Base-by-base conservation (phyloP, 2,113 vertebrate species). In the Dicrurus megarhynchus region DNA sequence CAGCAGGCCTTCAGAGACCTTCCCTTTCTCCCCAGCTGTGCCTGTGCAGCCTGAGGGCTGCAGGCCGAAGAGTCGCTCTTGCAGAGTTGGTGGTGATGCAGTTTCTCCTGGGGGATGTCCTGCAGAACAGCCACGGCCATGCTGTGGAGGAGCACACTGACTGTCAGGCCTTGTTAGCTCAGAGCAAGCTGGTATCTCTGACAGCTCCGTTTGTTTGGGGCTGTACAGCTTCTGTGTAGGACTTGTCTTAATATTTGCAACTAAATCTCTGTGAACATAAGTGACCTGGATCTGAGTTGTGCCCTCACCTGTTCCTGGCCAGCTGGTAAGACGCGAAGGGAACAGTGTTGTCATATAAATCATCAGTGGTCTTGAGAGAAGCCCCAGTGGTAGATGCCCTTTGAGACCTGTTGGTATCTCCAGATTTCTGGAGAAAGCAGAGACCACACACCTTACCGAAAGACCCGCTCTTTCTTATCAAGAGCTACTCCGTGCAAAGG, bases 81-180 rank as follows among this genome's bases (percentile, higher is more conserved):
- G 97, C 95, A 7, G 98, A 98, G n/a, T 92, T 98, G 69, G 91
- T 96, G 42, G 93, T 93, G 4, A 87, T 98, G 73, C 97, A 97
- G 3, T 96, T 98, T 75, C 91, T 98, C 26, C 81, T 98, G 97
- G 98, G 98, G 84, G 98, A 98, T 50, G 91, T 98, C 15, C 95
- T 98, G 68, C 96, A 94, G 89, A 95, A 86, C 24, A 96, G 90
- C 68, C 49, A 35, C 16, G 27, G 86, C 33, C 35, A 30, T 16
- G 55, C 28, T 60, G 7, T 77, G 80, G 88, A 94, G 44, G 71
- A 59, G 42, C 50, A 32, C 7, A n/a, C 71, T 24, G 70, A 88
- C 70, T 15, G 17, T 61, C 82, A 95, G 57, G 60, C 65, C 52
- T 76, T 41, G 3, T 21, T 21, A 46, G 64, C 75, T 49, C 68